Base-by-base conservation (phyloP, 2,888 invertebrate species). In the Megalurothrips usitatus region DNA sequence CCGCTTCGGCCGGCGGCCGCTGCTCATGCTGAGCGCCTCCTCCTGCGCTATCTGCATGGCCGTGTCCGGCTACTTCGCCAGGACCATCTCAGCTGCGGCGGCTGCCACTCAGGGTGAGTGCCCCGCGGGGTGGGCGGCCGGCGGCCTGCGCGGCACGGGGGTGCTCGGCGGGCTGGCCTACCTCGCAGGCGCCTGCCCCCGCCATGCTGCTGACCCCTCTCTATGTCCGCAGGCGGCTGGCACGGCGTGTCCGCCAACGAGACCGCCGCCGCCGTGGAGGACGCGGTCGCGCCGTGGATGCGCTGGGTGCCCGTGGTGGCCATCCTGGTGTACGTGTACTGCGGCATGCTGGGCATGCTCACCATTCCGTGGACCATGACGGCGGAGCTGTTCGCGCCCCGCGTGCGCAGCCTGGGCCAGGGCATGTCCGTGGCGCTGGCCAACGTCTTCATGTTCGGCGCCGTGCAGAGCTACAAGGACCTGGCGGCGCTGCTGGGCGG, bases 41-140 rank as follows among this genome's bases (percentile, higher is more conserved):
- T 89, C 89, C 9, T 90, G 91, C 90, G 87, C 89, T 0, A 83
- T 87, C 6, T 90, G 89, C 83, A 90, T 90, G 89, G 85, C 86
- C 14, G 85, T 90, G 19, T 90, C 90, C 6, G 91, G 90, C n/a
- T 86, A 89, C 68, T 89, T 87, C 83, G 90, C 90, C 1, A 75
- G 68, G 68, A 75, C 26, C 26, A 75, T 75, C 23, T 10, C 23
- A 9, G 68, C 26, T 8, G 4, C 68, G 12, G 11, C 68, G 1
- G 68, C 9, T 17, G 58, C 68, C 68, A 0, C 68, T 0, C 23
- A 23, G 23, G 52, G 19, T 17, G 52, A 19, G 52, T 52, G 52
- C 52, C 23, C 34, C 34, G 34, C 34, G 6, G 34, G 34, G 34
- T 43, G 6, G 34, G 34, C 34, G 6, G 6, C 34, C 34, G 34